These are phyloP conservation scores for Rotaria sp. DNA, from an alignment of 2,888 invertebrate genomes.

Conservation along the genomic window DNA sequence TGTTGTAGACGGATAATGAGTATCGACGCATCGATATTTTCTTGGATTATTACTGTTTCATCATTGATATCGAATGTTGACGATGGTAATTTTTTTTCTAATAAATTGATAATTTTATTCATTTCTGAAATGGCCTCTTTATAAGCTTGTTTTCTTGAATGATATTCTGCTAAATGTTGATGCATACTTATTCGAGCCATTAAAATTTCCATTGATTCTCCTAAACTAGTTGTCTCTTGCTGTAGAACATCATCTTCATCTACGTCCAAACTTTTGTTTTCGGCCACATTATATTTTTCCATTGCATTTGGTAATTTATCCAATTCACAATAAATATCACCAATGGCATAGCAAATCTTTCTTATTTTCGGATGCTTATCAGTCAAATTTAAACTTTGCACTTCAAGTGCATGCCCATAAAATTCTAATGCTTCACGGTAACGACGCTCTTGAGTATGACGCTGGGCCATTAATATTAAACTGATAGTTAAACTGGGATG, in stretches of 20 bases:
- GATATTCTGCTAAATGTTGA: not conserved
- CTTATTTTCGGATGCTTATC: not conserved
- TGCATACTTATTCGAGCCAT: conserved; percentile 10
- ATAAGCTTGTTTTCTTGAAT: not conserved
- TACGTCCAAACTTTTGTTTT: not conserved
- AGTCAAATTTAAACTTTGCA: not conserved
- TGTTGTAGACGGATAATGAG: not conserved
- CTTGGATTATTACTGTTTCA: not conserved
- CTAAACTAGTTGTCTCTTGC: not conserved
- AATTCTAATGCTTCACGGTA: not conserved
- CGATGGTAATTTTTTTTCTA: not conserved
- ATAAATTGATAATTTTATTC: not conserved
- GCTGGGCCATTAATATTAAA: not conserved
- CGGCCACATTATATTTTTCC: not conserved
- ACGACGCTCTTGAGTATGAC: not conserved
- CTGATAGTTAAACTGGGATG: conserved; percentile 1
- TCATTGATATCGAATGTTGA: not conserved
- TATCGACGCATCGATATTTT: not conserved
- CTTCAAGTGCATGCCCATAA: not conserved
- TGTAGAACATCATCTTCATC: not conserved
- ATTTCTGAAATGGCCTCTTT: not conserved
- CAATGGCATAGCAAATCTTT: not conserved
- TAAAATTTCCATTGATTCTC: not conserved
- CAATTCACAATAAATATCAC: not conserved
- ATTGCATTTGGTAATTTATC: not conserved